Evolutionary conservation across 2,888 invertebrate species (phyloP), one percentile per base, ranked within the genome.

Genomic region (Drosophila meridiana): DNA sequence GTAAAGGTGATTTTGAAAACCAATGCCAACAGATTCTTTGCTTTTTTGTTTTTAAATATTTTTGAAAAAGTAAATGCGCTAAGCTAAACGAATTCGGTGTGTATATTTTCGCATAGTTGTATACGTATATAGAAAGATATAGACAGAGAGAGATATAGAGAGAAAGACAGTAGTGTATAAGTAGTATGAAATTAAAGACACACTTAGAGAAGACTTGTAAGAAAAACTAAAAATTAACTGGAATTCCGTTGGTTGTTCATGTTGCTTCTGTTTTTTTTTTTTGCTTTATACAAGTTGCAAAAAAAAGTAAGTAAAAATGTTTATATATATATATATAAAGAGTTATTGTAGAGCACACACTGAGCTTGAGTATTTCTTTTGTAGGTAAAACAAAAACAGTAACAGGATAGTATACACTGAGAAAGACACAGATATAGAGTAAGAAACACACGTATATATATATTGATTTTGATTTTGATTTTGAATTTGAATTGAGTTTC

Each of bases 21-120:
- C 92, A 92, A 93, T 92, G 92, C 93, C 92, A 92, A 92, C 91
- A 87, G 80, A 92, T 92, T 90, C 82, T 85, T 82, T 83, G 82
- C 70, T 80, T 75, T 58, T 61, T 40, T n/a, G 13, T 55, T 82
- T 85, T 84, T 64, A 86, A 81, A 83, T 90, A 87, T 88, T 86
- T 90, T 90, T 90, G 90, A 90, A 90, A 77, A 80, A 69, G 80
- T 82, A 61, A 75, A 77, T 84, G 76, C 79, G 66, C 80, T 78
- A 81, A 73, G 83, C 76, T 80, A 69, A 68, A 68, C 68, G 55
- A 69, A 64, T 68, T 76, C 45, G 56, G 40, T 65, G 48, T 73
- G 34, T 36, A 50, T 40, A 53, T 67, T 42, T 55, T 64, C 50
- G 67, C 62, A 67, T 70, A 71, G 58, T 80, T 59, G 66, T 69